phyloP scores from a whole-genome alignment of 2,888 invertebrate species.

The Polia nebulosa region DNA sequence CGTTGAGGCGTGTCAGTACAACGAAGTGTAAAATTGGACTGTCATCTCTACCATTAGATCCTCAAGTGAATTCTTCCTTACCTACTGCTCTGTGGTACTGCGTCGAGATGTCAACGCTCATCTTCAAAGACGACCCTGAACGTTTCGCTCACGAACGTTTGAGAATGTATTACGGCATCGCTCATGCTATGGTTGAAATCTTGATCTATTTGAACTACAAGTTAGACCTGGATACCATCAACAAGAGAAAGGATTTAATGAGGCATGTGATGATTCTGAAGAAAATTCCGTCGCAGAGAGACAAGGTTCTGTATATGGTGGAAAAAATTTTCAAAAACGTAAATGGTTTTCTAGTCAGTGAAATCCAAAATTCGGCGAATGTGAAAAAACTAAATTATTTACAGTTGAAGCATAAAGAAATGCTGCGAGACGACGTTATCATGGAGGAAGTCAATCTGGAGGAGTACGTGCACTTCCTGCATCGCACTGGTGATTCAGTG shows the following conservation, averaged over 20 bases:
- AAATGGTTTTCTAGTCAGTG: conserved; percentile 69
- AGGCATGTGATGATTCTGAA: conserved; percentile 18
- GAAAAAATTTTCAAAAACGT: conserved; percentile 70
- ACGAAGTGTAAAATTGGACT: conserved; percentile 72
- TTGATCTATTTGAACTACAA: conserved; percentile 68
- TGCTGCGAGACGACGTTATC: conserved; percentile 22
- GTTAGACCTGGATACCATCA: conserved; percentile 65
- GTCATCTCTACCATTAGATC: conserved; percentile 74
- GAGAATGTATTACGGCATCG: conserved; percentile 66
- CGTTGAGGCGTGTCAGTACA: conserved; percentile 68
- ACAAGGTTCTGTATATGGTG: conserved; percentile 37
- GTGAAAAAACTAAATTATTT: conserved; percentile 70
- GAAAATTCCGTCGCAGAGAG: conserved; percentile 19
- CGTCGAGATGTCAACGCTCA: conserved; percentile 70
- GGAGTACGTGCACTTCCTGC: conserved; percentile 31
- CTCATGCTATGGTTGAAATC: conserved; percentile 71
- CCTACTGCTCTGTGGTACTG: conserved; percentile 75
- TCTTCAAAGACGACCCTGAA: conserved; percentile 70
- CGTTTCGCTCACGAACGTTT: conserved; percentile 70
- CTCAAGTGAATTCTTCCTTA: conserved; percentile 64
- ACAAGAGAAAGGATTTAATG: conserved; percentile 31
- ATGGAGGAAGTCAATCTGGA: conserved; percentile 29
- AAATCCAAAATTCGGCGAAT: conserved; percentile 66
- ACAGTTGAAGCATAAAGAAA: conserved; percentile 33
- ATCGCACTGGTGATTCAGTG: neutral